Evolutionary conservation across 2,113 vertebrate species (phyloP), one percentile per base, ranked within the genome.

Genomic region (Recurvirostra avosetta): DNA sequence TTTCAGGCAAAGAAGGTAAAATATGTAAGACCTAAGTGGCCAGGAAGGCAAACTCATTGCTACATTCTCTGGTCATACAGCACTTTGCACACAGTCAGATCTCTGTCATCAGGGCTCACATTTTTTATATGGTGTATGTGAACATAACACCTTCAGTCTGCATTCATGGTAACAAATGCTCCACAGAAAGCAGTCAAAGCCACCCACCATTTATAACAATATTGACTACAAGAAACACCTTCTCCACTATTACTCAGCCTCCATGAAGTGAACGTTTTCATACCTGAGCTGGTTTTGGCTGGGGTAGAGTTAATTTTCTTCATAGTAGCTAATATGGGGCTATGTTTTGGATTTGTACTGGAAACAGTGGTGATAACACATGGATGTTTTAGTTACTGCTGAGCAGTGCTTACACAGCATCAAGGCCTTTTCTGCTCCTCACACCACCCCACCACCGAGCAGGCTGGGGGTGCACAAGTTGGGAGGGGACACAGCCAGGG

Each of bases 221-320:
- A 29, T 4, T 22, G 22, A 38, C 19, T 29, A 43, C 4, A 56
- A 26, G 6, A 49, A 52, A 4, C 17, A 20, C 15, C 5, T 71
- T 61, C 26, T 67, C 27, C 38, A 14, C 10, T 52, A 9, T 29
- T 65, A 7, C 17, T 55, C 47, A 4, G 11, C 22, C 21, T 83
- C 30, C 36, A 15, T 18, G 29, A 5, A 21, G 19, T n/a, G 17
- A 38, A 72, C 0, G 0, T 1, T 45, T 84, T 30, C 11, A 45
- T 11, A 17, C n/a, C 36, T 26, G n/a, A 61, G n/a, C 59, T 61
- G 23, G 23, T 61, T 61, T 25, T 61, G 59, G 22, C n/a, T 11
- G 23, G 9, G n/a, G 19, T 36, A 61, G 9, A 61, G 14, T 36
- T 25, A 36, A 36, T 36, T 61, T 36, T 61, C 15, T 38, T 61